Conservation (phyloP, 2,113 vertebrate genomes). For the Heterocephalus glaber region DNA sequence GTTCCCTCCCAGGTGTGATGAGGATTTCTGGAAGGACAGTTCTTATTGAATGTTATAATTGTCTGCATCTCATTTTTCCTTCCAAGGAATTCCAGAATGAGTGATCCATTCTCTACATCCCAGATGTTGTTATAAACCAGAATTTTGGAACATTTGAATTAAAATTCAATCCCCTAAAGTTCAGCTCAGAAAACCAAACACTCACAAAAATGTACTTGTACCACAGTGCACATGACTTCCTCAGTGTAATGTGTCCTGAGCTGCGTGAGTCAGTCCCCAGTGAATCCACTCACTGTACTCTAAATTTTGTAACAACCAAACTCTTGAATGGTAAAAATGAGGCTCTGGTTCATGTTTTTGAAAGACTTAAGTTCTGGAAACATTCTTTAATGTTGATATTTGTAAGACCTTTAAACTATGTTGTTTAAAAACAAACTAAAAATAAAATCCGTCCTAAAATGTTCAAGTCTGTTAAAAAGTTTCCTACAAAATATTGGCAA, state of each 20-base stretch:
- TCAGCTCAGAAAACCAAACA: slow-evolving; percentile 75
- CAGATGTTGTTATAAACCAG: slow-evolving; percentile 69
- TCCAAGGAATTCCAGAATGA: slow-evolving; percentile 68
- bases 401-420: slow-evolving; percentile 13
- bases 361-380: slow-evolving; percentile 24
- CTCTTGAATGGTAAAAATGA: background rate
- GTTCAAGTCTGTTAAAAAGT: slow-evolving; percentile 39
- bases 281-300: slow-evolving; percentile 31
- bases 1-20: slow-evolving; percentile 78
- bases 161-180: slow-evolving; percentile 77
- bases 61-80: slow-evolving; percentile 68
- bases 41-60: slow-evolving; percentile 73
- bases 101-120: slow-evolving; percentile 69
- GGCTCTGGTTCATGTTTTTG: background rate
- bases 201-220: slow-evolving; percentile 75
- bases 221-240: slow-evolving; percentile 44
- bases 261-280: slow-evolving; percentile 63
- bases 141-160: slow-evolving; percentile 67
- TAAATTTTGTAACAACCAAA: slow-evolving; percentile 61
- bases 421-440: background rate
- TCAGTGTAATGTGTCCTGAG: background rate
- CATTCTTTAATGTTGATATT: background rate
- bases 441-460: background rate
- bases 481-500: background rate
- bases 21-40: slow-evolving; percentile 77